phyloP scores from a whole-genome alignment of 2,888 invertebrate species.

The Phania funesta region DNA sequence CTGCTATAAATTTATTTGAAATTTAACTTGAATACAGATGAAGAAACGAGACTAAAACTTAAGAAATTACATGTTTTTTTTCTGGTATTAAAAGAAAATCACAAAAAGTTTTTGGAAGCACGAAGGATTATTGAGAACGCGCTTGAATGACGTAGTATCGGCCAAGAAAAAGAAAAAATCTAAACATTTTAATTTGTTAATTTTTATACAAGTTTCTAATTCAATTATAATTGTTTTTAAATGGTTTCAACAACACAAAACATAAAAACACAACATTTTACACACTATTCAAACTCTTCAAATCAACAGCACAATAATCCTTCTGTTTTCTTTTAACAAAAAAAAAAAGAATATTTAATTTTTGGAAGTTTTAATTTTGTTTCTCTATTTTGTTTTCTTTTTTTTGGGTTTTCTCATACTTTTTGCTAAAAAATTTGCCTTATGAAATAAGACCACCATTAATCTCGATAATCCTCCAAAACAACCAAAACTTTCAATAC shows the following conservation, averaged over 20 bases:
- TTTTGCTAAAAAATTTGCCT: slow-evolving; percentile 14
- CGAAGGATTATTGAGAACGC: slow-evolving; percentile 77
- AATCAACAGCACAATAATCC: slow-evolving; percentile 71
- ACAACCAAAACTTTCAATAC: slow-evolving; percentile 62
- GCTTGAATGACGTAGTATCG: slow-evolving; percentile 72
- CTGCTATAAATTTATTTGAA: slow-evolving; percentile 36
- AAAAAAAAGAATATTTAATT: slow-evolving; percentile 68
- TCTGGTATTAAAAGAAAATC: slow-evolving; percentile 23
- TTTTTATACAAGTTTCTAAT: slow-evolving; percentile 43
- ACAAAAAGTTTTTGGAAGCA: slow-evolving; percentile 70
- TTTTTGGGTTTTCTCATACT: slow-evolving; percentile 69
- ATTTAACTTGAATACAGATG: slow-evolving; percentile 1
- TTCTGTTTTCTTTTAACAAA: slow-evolving; percentile 64
- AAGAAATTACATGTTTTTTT: slow-evolving; percentile 62
- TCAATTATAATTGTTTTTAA: slow-evolving; percentile 53
- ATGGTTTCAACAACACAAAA: slow-evolving; percentile 41
- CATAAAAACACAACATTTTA: slow-evolving; percentile 45
- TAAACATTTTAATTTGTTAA: slow-evolving; percentile 75
- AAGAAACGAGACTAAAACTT: slow-evolving; percentile 59
- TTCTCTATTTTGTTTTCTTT: slow-evolving; percentile 71
- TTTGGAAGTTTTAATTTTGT: slow-evolving; percentile 75
- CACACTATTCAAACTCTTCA: slow-evolving; percentile 50
- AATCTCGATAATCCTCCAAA: slow-evolving; percentile 74
- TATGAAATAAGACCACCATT: slow-evolving; percentile 71
- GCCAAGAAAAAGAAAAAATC: slow-evolving; percentile 81